Evolutionary conservation across 2,113 vertebrate genomes (phyloP).

Genomic region (Sylvilagus bachmani): DNA sequence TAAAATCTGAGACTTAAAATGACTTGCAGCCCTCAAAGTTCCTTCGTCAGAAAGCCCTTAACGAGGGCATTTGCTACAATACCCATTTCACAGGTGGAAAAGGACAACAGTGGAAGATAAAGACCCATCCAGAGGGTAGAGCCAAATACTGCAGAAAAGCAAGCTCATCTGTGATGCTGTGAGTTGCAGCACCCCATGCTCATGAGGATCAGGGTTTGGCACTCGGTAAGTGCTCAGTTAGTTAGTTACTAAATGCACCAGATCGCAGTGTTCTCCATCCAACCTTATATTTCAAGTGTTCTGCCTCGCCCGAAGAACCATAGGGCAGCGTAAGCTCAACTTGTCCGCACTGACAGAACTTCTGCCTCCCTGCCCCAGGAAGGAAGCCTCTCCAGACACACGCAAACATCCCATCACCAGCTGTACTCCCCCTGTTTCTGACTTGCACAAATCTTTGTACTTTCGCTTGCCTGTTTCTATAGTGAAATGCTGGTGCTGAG

Average conservation of each 20-base stretch:
- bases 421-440: background rate
- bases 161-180: background rate
- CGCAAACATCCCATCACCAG: background rate
- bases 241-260: background rate
- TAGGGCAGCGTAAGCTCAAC: background rate
- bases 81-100: background rate
- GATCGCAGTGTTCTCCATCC: background rate
- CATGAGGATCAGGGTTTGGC: too few species aligned
- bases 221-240: background rate
- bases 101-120: background rate
- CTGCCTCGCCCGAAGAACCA: background rate
- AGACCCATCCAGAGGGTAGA: background rate
- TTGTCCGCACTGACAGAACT: background rate
- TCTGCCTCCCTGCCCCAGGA: background rate
- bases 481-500: background rate
- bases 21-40: background rate
- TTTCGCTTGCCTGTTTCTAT: background rate
- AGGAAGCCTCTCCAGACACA: background rate
- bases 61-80: background rate
- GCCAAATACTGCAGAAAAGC: background rate
- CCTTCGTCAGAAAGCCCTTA: background rate
- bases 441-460: background rate
- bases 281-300: background rate
- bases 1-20: slow-evolving; percentile 14
- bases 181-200: background rate